Base-by-base conservation (phyloP, 2,113 vertebrate genomes). In the Calypte anna region DNA sequence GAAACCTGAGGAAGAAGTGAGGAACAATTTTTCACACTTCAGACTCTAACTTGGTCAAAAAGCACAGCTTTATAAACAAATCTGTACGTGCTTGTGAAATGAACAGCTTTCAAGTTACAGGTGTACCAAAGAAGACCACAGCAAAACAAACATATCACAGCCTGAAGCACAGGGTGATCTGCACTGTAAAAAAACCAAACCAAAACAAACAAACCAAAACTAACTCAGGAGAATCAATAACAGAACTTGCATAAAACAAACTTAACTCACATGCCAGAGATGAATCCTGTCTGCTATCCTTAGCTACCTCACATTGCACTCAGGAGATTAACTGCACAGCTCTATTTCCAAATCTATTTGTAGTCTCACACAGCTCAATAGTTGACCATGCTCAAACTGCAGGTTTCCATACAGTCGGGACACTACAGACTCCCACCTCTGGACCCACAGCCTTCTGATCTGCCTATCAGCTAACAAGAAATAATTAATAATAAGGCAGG, bases 291-390 rank as follows among this genome's bases (percentile, higher is more conserved):
- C 16, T 7, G 7, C 54, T 17, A n/a, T 5, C 36, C 33, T 50
- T 12, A 53, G 36, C 14, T 43, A 57, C 2, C 2, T 4, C 14
- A 11, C 1, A 2, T 0, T 44, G 30, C 44, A 28, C 17, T 21
- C 8, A 36, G 28, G 38, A 38, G 44, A 12, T 15, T 76, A 58
- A 33, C 25, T 19, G 5, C 25, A 53, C 61, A 59, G 50, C 33
- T 58, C 14, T 18, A 12, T 21, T 86, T 66, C 46, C 54, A 69
- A 24, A 50, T 1, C 20, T 50, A 22, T 57, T 25, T 64, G 44
- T 3, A 15, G 14, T 25, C 19, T 84, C 67, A 44, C 64, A 30
- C n/a, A 55, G 44, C 38, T 69, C 44, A 27, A 7, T 1, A 46
- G 27, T 2, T 24, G 51, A 11, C 43, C 30, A 12, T 5, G 9